These are phyloP conservation scores for Microtus ochrogaster DNA, from an alignment of 2,113 vertebrate genomes.

Conservation along the genomic window DNA sequence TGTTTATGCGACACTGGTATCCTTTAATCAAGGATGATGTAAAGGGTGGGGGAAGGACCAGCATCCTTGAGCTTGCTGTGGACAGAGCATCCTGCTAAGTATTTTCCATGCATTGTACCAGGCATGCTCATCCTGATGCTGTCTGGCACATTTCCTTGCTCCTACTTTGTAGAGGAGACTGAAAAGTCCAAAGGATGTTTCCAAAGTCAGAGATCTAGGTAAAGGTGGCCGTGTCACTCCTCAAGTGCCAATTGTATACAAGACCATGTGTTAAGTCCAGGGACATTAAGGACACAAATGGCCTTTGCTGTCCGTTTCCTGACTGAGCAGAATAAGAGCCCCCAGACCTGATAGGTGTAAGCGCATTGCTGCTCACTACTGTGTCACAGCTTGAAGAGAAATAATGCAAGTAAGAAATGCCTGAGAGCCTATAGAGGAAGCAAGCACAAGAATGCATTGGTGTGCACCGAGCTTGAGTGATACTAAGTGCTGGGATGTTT, in stretches of 20 bases:
- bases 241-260: not conserved
- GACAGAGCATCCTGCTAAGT: not conserved
- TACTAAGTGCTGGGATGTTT: not conserved
- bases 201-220: not conserved
- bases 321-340: not conserved
- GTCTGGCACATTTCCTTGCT: not conserved
- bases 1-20: not conserved
- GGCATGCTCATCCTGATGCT: too few relatives aligned
- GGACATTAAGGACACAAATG: accelerated
- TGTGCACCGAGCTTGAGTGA: not conserved
- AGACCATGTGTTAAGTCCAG: accelerated
- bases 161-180: not conserved
- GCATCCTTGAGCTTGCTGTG: accelerated
- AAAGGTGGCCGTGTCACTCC: not conserved
- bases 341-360: not conserved
- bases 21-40: not conserved
- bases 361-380: not conserved
- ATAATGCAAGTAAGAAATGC: not conserved
- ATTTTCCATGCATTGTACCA: not conserved
- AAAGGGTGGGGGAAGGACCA: too few relatives aligned
- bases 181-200: not conserved
- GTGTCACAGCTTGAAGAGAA: not conserved
- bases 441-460: not conserved
- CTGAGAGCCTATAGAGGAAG: not conserved
- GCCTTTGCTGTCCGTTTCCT: not conserved